phyloP scores from a whole-genome alignment of 1,140 invertebrate genomes.

The Bombus waltoni region DNA sequence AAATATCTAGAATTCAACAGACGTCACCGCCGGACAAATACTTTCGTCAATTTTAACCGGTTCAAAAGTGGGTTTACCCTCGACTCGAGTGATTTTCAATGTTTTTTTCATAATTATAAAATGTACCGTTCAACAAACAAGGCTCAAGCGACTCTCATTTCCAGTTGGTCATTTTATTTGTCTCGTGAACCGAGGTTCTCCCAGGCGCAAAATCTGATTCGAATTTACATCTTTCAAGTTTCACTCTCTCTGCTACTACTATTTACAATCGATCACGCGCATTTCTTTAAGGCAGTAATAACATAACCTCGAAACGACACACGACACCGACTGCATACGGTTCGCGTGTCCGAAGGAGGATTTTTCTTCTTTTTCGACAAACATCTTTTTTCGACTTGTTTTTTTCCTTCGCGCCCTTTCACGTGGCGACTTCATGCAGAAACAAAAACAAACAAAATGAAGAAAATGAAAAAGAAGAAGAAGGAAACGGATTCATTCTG shows the following conservation, averaged over 20 bases:
- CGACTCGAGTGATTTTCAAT: not conserved
- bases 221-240: not conserved
- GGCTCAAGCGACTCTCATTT: not conserved
- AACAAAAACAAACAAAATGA: not conserved
- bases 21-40: not conserved
- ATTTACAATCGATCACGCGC: constrained; percentile 33
- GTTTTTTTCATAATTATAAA: too few relatives aligned
- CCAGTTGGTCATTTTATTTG: not conserved
- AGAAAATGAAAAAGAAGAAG: not conserved
- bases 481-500: not conserved
- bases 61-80: not conserved
- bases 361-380: not conserved
- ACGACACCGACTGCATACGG: not conserved
- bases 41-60: not conserved
- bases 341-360: not conserved
- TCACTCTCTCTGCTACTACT: not conserved
- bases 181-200: not conserved
- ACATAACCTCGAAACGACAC: not conserved
- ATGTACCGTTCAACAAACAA: not conserved
- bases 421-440: constrained; percentile 36
- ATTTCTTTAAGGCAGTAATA: constrained; percentile 37
- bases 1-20: not conserved
- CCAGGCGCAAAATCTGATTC: not conserved
- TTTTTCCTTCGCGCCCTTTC: not conserved
- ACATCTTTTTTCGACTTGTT: not conserved